Evolutionary conservation across 2,797 vertebrate species (phyloP).

Genomic region (Thunnus albacares): DNA sequence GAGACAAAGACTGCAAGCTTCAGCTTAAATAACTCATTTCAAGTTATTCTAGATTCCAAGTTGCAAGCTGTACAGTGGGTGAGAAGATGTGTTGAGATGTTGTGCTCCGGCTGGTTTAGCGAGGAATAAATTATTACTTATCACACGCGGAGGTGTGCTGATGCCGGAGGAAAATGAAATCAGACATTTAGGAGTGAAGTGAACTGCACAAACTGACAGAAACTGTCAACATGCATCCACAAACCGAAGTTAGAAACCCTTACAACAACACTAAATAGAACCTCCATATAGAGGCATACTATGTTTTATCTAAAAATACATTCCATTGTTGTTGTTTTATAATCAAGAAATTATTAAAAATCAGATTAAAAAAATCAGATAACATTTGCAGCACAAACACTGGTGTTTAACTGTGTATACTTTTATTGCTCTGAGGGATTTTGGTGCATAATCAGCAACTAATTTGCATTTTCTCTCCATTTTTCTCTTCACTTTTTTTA

Average conservation of each 20-base stretch:
- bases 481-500: background rate
- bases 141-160: constrained; percentile 50
- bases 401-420: background rate
- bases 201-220: constrained; percentile 4
- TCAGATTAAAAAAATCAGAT: background rate
- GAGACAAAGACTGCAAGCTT: constrained; percentile 17
- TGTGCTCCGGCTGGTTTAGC: constrained; percentile 50
- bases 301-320: background rate
- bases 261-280: background rate
- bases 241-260: background rate
- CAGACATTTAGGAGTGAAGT: constrained; percentile 10
- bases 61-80: constrained; percentile 1
- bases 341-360: background rate
- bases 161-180: constrained; percentile 26
- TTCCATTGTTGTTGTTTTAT: no score
- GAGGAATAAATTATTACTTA: constrained; percentile 56
- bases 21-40: background rate
- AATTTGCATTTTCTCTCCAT: background rate
- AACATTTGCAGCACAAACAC: background rate
- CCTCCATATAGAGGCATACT: background rate
- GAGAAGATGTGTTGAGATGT: constrained; percentile 28
- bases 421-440: background rate
- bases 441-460: constrained; percentile 4
- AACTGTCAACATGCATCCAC: background rate
- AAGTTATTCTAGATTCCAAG: constrained; percentile 13